Conservation (phyloP, 2,797 vertebrate species). For the Limnodromus scolopaceus region DNA sequence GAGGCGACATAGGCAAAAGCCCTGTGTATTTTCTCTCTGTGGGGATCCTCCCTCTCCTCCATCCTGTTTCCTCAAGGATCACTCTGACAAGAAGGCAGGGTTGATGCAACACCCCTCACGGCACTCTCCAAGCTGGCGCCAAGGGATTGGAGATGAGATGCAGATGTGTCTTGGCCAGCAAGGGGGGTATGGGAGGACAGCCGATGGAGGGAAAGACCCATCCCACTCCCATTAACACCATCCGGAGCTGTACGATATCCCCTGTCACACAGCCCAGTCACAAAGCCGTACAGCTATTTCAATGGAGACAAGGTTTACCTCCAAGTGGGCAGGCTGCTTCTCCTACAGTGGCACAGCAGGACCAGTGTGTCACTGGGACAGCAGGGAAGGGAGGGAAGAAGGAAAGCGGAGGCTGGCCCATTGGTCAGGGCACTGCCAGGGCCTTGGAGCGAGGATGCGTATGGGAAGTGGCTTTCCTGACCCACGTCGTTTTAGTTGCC, state of each 20-base stretch:
- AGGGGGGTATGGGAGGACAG: neutral
- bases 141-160: neutral
- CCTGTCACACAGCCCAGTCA: accelerated
- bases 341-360: neutral
- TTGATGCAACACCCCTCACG: neutral
- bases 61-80: neutral
- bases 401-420: neutral
- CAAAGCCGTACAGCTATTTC: neutral
- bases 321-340: neutral
- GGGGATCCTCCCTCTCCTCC: neutral
- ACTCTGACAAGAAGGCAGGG: neutral
- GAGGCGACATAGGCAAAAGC: neutral
- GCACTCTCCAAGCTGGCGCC: neutral
- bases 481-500: neutral
- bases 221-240: neutral
- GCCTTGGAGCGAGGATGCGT: neutral
- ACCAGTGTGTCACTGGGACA: neutral
- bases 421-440: neutral
- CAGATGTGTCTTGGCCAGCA: neutral
- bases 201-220: neutral
- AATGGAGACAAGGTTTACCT: accelerated
- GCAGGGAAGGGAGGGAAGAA: neutral
- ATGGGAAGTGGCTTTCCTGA: neutral
- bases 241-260: accelerated
- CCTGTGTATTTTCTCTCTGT: neutral